These are phyloP conservation scores for Botia kubotai DNA, from an alignment of 2,797 vertebrate species.

Conservation along the genomic window DNA sequence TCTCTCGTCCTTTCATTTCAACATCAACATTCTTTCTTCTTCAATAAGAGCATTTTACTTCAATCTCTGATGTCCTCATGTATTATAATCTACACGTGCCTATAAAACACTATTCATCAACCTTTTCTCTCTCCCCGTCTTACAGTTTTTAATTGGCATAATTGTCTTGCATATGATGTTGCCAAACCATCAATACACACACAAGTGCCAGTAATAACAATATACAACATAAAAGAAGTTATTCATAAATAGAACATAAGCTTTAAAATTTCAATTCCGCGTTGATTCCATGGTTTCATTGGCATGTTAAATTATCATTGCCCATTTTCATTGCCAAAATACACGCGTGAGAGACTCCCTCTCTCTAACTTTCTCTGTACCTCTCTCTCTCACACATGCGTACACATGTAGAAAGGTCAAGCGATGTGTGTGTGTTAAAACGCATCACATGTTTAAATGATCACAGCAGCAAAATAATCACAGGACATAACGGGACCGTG, in stretches of 20 bases:
- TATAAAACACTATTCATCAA: too few relatives aligned
- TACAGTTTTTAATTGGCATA: background rate
- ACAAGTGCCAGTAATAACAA: background rate
- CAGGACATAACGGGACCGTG: background rate
- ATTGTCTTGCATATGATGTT: background rate
- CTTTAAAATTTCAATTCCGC: background rate
- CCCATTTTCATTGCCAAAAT: background rate
- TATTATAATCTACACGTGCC: too few relatives aligned
- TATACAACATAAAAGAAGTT: background rate
- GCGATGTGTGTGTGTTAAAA: conserved; percentile 19
- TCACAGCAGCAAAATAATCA: conserved; percentile 5
- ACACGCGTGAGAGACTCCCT: background rate
- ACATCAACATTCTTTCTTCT: background rate
- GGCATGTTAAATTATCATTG: background rate
- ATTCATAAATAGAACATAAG: background rate
- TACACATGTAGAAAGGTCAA: conserved; percentile 24
- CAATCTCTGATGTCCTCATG: background rate
- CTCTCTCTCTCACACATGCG: background rate
- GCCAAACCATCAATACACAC: conserved; percentile 1
- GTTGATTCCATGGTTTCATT: background rate
- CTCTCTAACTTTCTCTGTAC: background rate
- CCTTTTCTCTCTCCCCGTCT: conserved; percentile 41
- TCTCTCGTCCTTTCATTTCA: conserved; percentile 23
- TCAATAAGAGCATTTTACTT: conserved; percentile 17
- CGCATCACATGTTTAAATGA: conserved; percentile 8